Evolutionary conservation across 2,888 invertebrate genomes (phyloP).

Genomic region (Petrolisthes manimaculis): DNA sequence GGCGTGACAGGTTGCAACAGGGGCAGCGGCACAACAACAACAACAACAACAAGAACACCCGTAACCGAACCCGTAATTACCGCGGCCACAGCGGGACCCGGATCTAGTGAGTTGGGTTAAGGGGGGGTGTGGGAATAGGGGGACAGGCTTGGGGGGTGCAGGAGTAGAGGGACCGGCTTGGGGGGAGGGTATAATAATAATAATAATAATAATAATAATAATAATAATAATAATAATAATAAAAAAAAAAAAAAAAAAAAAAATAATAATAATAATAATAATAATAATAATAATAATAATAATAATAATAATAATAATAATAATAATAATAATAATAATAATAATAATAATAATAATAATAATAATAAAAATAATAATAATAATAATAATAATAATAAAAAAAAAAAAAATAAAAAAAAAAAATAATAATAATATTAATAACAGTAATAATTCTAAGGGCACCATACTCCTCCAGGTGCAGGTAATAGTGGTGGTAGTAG

Average conservation of each 20-base stretch:
- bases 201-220: too few relatives aligned
- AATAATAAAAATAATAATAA: neutral
- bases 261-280: too few relatives aligned
- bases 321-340: neutral
- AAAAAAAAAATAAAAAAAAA: neutral
- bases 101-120: too few relatives aligned
- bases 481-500: neutral
- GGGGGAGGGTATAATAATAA: too few relatives aligned
- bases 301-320: too few relatives aligned
- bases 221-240: too few relatives aligned
- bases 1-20: conserved; percentile 8
- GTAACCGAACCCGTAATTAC: neutral
- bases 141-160: too few relatives aligned
- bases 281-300: too few relatives aligned
- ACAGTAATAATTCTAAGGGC: neutral
- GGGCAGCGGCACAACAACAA: neutral
- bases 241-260: too few relatives aligned
- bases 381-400: neutral
- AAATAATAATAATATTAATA: neutral
- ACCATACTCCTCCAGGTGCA: neutral
- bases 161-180: too few relatives aligned
- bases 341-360: neutral
- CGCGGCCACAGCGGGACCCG: neutral
- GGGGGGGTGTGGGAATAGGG: too few relatives aligned
- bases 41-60: neutral